A percentile compares a stretch with the other conserved stretches of the same genome.
Evolutionary conservation across 2,888 invertebrate genomes (phyloP).

Genomic region (Pediacus dermestoides): DNA sequence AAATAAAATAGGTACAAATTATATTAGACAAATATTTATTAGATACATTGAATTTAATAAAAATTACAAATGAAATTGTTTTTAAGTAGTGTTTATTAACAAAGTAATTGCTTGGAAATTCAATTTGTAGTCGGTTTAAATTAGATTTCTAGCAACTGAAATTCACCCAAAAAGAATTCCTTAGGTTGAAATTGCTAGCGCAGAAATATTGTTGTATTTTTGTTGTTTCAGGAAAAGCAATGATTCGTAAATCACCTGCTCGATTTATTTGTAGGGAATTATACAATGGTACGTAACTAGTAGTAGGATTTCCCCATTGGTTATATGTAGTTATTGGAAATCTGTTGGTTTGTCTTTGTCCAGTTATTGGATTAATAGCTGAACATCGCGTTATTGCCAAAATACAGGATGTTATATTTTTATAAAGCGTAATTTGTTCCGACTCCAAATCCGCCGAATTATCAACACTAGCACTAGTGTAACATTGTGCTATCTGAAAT

Average conservation of each 20-base stretch:
- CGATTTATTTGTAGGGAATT: constrained; percentile 58
- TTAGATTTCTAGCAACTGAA: constrained; percentile 34
- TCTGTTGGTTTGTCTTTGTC: constrained; percentile 57
- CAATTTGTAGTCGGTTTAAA: no score
- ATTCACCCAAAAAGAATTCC: constrained; percentile 47
- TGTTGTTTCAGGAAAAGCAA: constrained; percentile 55
- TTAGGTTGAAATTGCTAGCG: constrained; percentile 52
- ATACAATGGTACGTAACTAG: constrained; percentile 45
- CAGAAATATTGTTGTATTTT: constrained; percentile 56
- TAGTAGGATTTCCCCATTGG: constrained; percentile 33
- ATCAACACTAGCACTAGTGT: constrained; percentile 53
- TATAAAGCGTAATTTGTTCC: constrained; percentile 56
- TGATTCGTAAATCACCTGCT: constrained; percentile 54
- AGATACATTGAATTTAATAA: no score
- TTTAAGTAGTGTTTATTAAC: no score
- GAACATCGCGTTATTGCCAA: constrained; percentile 62
- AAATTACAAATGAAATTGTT: no score
- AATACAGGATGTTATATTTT: constrained; percentile 64
- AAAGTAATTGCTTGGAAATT: no score
- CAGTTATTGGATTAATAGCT: constrained; percentile 62
- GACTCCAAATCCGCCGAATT: constrained; percentile 52
- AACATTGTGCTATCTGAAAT: constrained; percentile 54
- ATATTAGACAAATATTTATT: no score
- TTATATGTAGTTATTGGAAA: constrained; percentile 40
- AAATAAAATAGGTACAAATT: no score